Evolutionary conservation across 1,140 invertebrate species (phyloP).

Genomic region (Acromyrmex echinatior): DNA sequence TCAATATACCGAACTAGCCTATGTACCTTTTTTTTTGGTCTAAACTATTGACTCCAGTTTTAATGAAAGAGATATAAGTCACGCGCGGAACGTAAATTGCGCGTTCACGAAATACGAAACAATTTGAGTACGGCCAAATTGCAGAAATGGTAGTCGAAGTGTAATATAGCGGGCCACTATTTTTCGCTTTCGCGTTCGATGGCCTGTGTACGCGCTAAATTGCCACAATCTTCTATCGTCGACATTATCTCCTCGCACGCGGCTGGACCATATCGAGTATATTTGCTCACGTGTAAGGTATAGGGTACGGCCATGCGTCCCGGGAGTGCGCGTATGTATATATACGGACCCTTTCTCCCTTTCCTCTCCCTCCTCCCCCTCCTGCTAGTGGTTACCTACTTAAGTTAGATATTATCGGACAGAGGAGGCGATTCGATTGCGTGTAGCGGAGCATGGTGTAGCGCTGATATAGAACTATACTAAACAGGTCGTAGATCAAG

Average conservation of each 20-base stretch:
- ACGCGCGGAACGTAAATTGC: conserved; percentile 35
- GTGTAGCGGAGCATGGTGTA: conserved; percentile 81
- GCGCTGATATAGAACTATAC: conserved; percentile 86
- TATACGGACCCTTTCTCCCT: not conserved
- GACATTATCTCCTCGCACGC: conserved; percentile 57
- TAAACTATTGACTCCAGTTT: conserved; percentile 5
- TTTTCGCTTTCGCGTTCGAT: conserved; percentile 33
- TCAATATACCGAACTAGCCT: not conserved
- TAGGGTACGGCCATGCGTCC: conserved; percentile 24
- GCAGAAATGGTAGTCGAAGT: conserved; percentile 41
- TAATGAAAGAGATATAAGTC: conserved; percentile 50
- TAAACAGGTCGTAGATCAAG: conserved; percentile 87
- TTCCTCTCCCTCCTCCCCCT: not conserved
- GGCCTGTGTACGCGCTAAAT: conserved; percentile 44
- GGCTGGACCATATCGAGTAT: conserved; percentile 52
- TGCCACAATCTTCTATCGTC: conserved; percentile 60
- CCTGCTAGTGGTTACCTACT: conserved; percentile 72
- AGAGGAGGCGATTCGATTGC: conserved; percentile 75
- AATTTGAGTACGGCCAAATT: conserved; percentile 53
- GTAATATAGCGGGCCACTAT: conserved; percentile 25
- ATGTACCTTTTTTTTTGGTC: not conserved
- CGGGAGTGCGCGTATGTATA: not conserved
- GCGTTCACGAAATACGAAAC: conserved; percentile 28
- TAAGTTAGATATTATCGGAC: conserved; percentile 79
- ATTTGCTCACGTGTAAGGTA: conserved; percentile 56